Base-by-base conservation (phyloP, 1,140 invertebrate species). In the Medauroidea extradentata region DNA sequence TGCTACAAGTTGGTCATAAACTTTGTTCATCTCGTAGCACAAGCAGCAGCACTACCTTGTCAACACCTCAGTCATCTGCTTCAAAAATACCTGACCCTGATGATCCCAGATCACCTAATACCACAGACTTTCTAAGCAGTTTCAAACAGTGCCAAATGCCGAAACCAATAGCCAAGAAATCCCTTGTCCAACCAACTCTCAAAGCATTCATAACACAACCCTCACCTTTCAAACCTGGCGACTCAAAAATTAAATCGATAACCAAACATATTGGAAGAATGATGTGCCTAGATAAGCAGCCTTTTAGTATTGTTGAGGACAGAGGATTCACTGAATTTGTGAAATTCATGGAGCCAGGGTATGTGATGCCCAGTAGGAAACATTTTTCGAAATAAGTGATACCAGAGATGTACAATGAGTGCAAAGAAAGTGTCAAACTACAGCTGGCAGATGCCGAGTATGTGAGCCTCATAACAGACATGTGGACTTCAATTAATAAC, bases 271-370 rank as follows among this genome's bases (percentile, higher is more conserved):
- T 67, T 19, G 55, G 63, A 11, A 63, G 61, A 53, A 68, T 65
- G 67, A 62, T 68, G 24, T 58, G 63, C 1, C 67, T 66, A 53
- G 65, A 65, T 11, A 63, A 66, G 52, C 62, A 68, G 50, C 62
- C 67, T 14, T 61, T 67, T 41, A 61, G 60, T 53, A 62, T 68
- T 11, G 67, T 69, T 11, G 65, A 69, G 39, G 65, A 68, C 55
- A 43, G 49, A 57, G 68, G 64, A 53, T 66, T 69, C 50, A 39
- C 24, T 49, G 62, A 64, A 53, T 58, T 68, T 16, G 48, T 65
- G 11, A 23, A 58, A 39, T 52, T 65, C 50, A 42, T 67, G 41
- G 67, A 66, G 50, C 65, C 65, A 13, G 54, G 50, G 19, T 69
- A 69, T 48, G 38, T 59, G 27, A 51, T 68, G n/a, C 65, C 66